Evolutionary conservation across 2,797 vertebrate species (phyloP), one percentile per base, ranked within the genome.

Genomic region (Macropus fuliginosus): DNA sequence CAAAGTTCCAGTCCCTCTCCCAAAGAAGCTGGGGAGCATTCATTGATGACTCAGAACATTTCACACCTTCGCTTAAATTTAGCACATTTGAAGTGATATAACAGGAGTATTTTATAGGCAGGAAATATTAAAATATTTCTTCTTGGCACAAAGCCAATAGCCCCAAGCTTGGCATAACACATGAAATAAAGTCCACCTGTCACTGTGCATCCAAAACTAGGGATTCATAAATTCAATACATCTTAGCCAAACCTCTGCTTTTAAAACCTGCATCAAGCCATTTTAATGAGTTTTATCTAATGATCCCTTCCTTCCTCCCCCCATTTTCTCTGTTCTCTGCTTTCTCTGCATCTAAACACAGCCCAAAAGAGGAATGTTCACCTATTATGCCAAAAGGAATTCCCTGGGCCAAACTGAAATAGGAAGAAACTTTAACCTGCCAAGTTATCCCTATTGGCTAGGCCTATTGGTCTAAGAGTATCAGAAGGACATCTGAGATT

Each of bases 61-160:
- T 98, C 97, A 97, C 98, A 98, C 98, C 95, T 98, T 95, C 97
- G 95, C 97, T 93, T 97, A 98, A 99, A 98, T 1, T 52, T 97
- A 98, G 97, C 93, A 97, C 95, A 97, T 98, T 96, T 97, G 93
- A 98, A 98, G 94, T 94, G 97, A 98, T 98, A 97, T 97, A 98
- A 98, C 89, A 96, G 24, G 91, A 96, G 91, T 96, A 94, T 55
- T 98, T 98, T 97, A 98, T 92, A 98, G 96, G 34, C 95, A 98
- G 97, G 97, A 98, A 98, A 98, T 95, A 96, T 98, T 98, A 97
- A 98, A 98, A 98, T 98, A 97, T 98, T 94, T 57, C 91, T 94
- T 95, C 96, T 98, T 98, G 96, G 97, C 95, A 97, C 59, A 95
- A 97, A 55, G 50, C 95, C 66, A 93, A 96, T 81, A 97, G 91